Base-by-base conservation (phyloP, 2,888 invertebrate genomes). In the Meta bourneti region DNA sequence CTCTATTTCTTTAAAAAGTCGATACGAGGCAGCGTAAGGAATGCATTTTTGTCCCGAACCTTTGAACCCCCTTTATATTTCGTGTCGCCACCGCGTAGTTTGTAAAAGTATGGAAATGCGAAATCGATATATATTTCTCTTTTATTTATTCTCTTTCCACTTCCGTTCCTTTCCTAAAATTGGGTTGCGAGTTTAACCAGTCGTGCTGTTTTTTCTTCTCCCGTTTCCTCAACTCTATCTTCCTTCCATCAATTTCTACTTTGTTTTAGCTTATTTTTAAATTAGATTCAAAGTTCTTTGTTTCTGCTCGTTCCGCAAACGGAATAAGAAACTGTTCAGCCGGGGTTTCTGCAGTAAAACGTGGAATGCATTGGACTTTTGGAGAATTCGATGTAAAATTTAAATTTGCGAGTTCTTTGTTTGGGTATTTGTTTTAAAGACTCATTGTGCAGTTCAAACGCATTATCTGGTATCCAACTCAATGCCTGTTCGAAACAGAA, bases 91-190 rank as follows among this genome's bases (percentile, higher is more conserved):
- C 52, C 34, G 78, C 34, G 34, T 52, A 85, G 69, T 77, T 85
- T 69, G 85, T 81, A 75, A 84, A 84, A 84, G 84, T 83, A 90
- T 90, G 84, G 83, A 90, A 84, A 90, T 90, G 89, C 77, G 89
- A 90, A 90, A 90, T 90, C 89, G 84, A 90, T 90, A 84, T n/a
- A 16, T 6, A 7, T 71, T 71, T 52, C 49, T 78, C 51, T n/a
- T 54, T 19, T 49, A 7, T 74, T 85, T 74, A 13, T 20, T 20
- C 74, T 20, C 5, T 19, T 70, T 69, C 19, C n/a, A 13, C 16
- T 54, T 34, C 54, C 48, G 34, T 84, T 61, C 84, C 13, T 79
- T 70, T 79, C 70, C 51, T 49, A 48, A 79, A 72, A 79, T 70
- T 51, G 78, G 51, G 78, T 13, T 72, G 78, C 70, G 70, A 83